phyloP scores from a whole-genome alignment of 2,797 vertebrate species.

The Spinibarbus caldwelli region DNA sequence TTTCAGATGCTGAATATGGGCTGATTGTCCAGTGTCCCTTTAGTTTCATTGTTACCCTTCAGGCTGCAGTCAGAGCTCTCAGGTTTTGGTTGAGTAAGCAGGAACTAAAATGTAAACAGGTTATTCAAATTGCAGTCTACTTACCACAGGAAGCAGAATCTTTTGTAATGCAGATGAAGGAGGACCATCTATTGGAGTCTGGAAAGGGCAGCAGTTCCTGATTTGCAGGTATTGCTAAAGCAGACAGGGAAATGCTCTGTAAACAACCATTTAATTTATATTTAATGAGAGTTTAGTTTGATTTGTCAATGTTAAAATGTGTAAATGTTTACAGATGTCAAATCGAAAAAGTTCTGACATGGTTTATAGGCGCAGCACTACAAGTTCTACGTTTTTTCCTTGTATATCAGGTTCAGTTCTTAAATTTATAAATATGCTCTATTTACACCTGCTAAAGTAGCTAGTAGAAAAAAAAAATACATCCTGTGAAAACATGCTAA shows the following conservation, averaged over 20 bases:
- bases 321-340: neutral
- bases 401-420: neutral
- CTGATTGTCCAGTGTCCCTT: neutral
- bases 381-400: neutral
- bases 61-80: neutral
- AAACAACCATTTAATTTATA: neutral
- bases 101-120: neutral
- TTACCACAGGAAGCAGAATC: neutral
- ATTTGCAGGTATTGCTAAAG: constrained; percentile 27
- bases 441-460: constrained; percentile 3
- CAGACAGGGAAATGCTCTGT: neutral
- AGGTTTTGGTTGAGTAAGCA: constrained; percentile 1
- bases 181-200: constrained; percentile 1
- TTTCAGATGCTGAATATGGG: neutral
- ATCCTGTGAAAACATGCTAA: constrained; percentile 11
- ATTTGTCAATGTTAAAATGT: neutral
- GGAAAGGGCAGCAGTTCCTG: constrained; percentile 7
- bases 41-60: neutral
- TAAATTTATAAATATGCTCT: neutral
- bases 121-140: constrained; percentile 5
- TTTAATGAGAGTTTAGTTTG: neutral
- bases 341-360: neutral
- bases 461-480: neutral
- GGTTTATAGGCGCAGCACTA: neutral
- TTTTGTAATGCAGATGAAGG: constrained; percentile 15